phyloP scores from a whole-genome alignment of 2,797 vertebrate genomes.

The Hemibagrus guttatus region DNA sequence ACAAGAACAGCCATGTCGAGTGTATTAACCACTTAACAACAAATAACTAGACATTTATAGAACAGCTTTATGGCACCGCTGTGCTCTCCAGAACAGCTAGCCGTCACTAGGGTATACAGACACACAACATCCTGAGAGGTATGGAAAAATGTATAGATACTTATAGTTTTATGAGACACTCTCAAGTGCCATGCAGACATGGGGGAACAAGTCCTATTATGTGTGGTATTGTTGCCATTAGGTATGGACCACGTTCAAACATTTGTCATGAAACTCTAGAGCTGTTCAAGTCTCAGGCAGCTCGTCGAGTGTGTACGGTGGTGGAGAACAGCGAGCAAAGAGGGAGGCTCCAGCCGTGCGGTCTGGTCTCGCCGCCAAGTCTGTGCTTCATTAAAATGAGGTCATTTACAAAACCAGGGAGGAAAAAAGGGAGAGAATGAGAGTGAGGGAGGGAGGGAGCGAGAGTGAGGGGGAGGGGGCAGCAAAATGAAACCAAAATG shows the following conservation, averaged over 20 bases:
- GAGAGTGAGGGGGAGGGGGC: conserved; percentile 49
- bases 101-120: neutral
- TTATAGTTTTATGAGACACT: conserved; percentile 40
- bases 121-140: neutral
- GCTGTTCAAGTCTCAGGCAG: conserved; percentile 44
- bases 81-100: conserved; percentile 1
- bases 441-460: conserved; percentile 40
- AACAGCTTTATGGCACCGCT: conserved; percentile 37
- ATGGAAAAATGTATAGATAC: conserved; percentile 26
- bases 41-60: conserved; percentile 42
- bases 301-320: conserved; percentile 40
- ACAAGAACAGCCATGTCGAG: conserved; percentile 33
- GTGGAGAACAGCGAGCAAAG: conserved; percentile 45
- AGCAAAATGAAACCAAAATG: conserved; percentile 61
- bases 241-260: conserved; percentile 50
- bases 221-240: conserved; percentile 51
- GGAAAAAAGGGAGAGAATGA: conserved; percentile 29
- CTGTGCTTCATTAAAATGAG: conserved; percentile 71
- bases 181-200: conserved; percentile 28
- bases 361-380: conserved; percentile 58
- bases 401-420: conserved; percentile 64
- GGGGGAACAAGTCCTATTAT: conserved; percentile 28
- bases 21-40: conserved; percentile 41
- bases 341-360: conserved; percentile 57
- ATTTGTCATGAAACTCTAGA: conserved; percentile 53